A percentile compares a stretch with the other conserved stretches of the same genome.
phyloP scores from a whole-genome alignment of 2,888 invertebrate species.

The Pycnomerus fuliginosus region DNA sequence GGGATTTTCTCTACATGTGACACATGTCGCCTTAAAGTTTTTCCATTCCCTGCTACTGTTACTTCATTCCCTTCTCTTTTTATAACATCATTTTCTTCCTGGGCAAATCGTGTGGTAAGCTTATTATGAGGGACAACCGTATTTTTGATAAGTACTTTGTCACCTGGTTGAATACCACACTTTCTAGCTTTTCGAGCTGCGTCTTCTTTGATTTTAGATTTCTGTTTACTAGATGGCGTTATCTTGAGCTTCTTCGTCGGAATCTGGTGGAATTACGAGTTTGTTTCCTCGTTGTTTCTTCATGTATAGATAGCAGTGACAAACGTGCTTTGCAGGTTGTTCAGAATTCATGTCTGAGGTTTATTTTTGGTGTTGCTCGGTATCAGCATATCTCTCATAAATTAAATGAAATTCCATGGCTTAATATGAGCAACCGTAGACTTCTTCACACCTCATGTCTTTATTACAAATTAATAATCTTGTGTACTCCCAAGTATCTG shows the following conservation, averaged over 20 bases:
- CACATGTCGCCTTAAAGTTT: slow-evolving; percentile 15
- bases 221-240: slow-evolving; percentile 30
- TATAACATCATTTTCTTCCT: slow-evolving; percentile 11
- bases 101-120: slow-evolving; percentile 1
- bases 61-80: slow-evolving; percentile 13
- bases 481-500: too few species aligned
- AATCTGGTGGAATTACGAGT: neutral
- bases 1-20: slow-evolving; percentile 15
- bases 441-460: too few species aligned
- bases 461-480: too few species aligned
- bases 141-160: slow-evolving; percentile 1
- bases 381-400: too few species aligned
- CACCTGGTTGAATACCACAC: slow-evolving; percentile 7
- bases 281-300: neutral
- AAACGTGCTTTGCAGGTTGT: too few species aligned
- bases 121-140: slow-evolving; percentile 18
- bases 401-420: too few species aligned
- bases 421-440: too few species aligned
- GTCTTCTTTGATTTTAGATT: slow-evolving; percentile 31
- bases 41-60: slow-evolving; percentile 8
- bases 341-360: too few species aligned
- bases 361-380: too few species aligned
- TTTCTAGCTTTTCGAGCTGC: slow-evolving; percentile 23
- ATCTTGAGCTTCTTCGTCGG: slow-evolving; percentile 27
- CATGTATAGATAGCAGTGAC: too few species aligned